Base-by-base conservation (phyloP, 2,113 vertebrate species). In the Rhagologus leucostigma region DNA sequence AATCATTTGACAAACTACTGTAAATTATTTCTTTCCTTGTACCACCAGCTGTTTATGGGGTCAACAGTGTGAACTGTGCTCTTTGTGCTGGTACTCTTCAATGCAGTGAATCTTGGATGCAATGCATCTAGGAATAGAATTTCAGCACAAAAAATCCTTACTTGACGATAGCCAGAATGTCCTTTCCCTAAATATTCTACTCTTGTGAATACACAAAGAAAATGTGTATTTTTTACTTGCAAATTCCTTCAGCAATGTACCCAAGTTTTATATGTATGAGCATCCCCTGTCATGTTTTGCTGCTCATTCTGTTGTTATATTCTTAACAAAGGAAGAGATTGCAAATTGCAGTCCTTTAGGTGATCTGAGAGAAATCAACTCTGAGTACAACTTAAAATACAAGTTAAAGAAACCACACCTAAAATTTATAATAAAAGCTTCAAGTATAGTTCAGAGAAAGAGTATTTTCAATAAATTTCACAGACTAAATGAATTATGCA, bases 401-500 rank as follows among this genome's bases (percentile, higher is more conserved):
- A 87, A 70, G 86, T 87, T 80, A 65, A 33, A 87, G 63, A 78
- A 85, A 60, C 50, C 84, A 90, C 57, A 84, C 74, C 73, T 97
- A 88, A 77, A 78, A 87, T 94, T 79, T 89, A 42, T 84, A 56
- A 71, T n/a, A 92, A 81, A 83, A 94, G 29, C 47, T 92, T 76
- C 56, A 56, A 96, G 42, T 85, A 88, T 30, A 47, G 62, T 92
- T 83, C 53, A 84, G 41, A 69, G 57, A 69, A 81, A 87, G 68
- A 71, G 42, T 53, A 92, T 96, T 96, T 97, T 96, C 89, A 74
- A 49, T 80, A 87, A 78, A 95, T 95, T 97, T 97, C 64, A 59
- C 42, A 73, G 70, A 69, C 77, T 87, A 92, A 96, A 94, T 94
- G 89, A 97, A 91, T 88, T 96, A 96, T 96, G 87, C 93, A 70